Evolutionary conservation across 1,140 invertebrate genomes (phyloP), one percentile per base, ranked within the genome.

Genomic region (Tetragonula clypearis): DNA sequence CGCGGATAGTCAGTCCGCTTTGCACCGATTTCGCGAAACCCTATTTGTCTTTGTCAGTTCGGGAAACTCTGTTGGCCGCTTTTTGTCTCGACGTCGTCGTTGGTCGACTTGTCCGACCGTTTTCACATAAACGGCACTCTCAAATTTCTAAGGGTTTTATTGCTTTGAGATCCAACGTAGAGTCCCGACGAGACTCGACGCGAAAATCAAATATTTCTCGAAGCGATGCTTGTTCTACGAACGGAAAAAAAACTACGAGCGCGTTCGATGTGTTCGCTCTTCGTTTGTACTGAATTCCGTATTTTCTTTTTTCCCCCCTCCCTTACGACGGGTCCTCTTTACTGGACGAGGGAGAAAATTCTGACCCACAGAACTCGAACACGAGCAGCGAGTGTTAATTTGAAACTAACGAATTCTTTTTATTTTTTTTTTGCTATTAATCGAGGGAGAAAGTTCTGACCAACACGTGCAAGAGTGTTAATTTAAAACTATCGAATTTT

Each of bases 21-120:
- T 55, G 9, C 49, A 19, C n/a, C 66, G 56, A 74, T 66, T 77
- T 49, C 26, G 12, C 41, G 41, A 49, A 49, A 49, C 6, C 41
- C 58, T 17, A 88, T 88, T 86, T 41, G 55, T 86, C 88, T 26
- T 23, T 88, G 87, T 88, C 87, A 79, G 65, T 86, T 82, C 71
- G 76, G 76, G 73, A 81, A 58, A 81, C 62, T 41, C 1, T n/a
- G 78, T 49, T 60, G 53, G 17, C 35, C 65, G 23, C 26, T 69
- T 83, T 72, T 87, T 87, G 77, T 55, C 19, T 53, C 53, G 2
- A 35, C 35, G 30, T 1, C 30, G 30, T 19, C 8, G 35, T 11
- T 2, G 15, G 11, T 19, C 21, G 8, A 3, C 21, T 5, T 9
- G 12, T 49, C 41, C 41, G 11, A 19, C 19, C 55, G 15, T 35